Evolutionary conservation across 2,113 vertebrate species (phyloP).

Genomic region (Scopus umbretta): DNA sequence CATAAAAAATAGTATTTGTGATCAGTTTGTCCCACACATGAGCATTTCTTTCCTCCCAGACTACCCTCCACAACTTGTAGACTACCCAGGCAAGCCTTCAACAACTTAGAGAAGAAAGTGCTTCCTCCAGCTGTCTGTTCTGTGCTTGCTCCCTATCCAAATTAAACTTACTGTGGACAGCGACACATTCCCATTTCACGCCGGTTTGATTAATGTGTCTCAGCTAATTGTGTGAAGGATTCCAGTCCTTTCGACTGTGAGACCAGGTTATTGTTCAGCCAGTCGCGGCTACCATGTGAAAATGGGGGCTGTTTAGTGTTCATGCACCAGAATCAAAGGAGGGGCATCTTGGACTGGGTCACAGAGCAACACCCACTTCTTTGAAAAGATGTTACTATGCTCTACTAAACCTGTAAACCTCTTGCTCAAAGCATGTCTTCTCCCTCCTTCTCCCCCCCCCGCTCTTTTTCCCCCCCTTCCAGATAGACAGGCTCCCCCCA

Average conservation of each 20-base stretch:
- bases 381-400: slow-evolving; percentile 80
- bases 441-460: slow-evolving; percentile 51
- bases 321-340: slow-evolving; percentile 69
- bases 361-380: slow-evolving; percentile 77
- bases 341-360: slow-evolving; percentile 71
- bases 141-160: slow-evolving; percentile 20
- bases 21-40: neutral
- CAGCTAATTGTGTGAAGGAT: slow-evolving; percentile 77
- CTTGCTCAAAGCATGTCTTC: slow-evolving; percentile 64
- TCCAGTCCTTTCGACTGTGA: slow-evolving; percentile 70
- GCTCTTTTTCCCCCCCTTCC: neutral
- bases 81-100: neutral
- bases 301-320: slow-evolving; percentile 66
- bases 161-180: slow-evolving; percentile 46
- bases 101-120: neutral
- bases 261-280: slow-evolving; percentile 75
- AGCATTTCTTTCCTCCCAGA: neutral
- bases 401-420: slow-evolving; percentile 78
- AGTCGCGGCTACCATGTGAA: slow-evolving; percentile 74
- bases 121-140: slow-evolving; percentile 46
- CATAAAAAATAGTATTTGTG: neutral
- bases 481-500: slow-evolving; percentile 6
- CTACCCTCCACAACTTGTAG: neutral
- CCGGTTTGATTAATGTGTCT: slow-evolving; percentile 80
- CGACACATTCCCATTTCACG: slow-evolving; percentile 60